phyloP scores from a whole-genome alignment of 64 coral and sea anemone genomes.

The Porites australiensis region DNA sequence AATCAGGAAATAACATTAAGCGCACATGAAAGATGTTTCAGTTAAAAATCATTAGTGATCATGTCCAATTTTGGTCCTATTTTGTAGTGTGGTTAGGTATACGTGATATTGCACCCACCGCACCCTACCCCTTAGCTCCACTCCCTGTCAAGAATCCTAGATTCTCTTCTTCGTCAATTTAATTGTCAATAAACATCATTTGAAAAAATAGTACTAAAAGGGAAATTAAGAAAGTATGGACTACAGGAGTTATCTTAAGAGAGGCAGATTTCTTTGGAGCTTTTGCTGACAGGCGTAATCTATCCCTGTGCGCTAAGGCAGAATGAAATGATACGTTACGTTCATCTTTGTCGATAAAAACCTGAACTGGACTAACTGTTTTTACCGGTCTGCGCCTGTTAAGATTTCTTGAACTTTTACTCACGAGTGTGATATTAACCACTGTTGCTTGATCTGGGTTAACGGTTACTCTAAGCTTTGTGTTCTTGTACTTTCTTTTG shows the following conservation, averaged over 20 bases:
- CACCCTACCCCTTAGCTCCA: no score
- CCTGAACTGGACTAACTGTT: not conserved
- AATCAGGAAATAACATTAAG: no score
- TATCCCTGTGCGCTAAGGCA: not conserved
- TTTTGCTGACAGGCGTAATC: slow-evolving; percentile 19
- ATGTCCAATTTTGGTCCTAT: no score
- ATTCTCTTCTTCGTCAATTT: no score
- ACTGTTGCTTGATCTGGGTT: slow-evolving; percentile 21
- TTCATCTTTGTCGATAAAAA: not conserved
- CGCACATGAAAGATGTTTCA: no score
- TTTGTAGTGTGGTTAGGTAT: no score
- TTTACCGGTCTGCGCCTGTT: not conserved
- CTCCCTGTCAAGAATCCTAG: no score
- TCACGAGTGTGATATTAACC: slow-evolving; percentile 76
- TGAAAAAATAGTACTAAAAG: not conserved
- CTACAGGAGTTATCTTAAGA: not conserved
- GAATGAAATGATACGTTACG: slow-evolving; percentile 7
- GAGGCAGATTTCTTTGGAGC: slow-evolving; percentile 10
- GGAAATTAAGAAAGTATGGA: not conserved
- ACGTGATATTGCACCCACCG: no score
- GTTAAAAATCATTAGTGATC: no score
- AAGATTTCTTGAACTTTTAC: slow-evolving; percentile 25
- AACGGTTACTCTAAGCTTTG: slow-evolving; percentile 47
- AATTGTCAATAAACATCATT: no score
- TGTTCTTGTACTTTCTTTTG: slow-evolving; percentile 75